Base-by-base conservation (phyloP, 2,888 invertebrate species). In the Eulithis testata region DNA sequence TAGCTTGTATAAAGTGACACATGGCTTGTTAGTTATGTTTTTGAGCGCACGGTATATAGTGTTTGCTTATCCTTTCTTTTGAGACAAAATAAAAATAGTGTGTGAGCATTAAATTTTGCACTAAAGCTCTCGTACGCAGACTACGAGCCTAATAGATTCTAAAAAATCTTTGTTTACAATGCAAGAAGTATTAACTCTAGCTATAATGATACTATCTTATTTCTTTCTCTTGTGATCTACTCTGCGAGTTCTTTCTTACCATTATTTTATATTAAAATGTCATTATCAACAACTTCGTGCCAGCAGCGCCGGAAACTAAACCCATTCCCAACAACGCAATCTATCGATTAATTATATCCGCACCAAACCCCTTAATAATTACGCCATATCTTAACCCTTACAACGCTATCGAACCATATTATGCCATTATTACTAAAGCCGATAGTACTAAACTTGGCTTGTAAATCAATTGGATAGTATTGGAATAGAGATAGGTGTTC, bases 401-500 rank as follows among this genome's bases (percentile, higher is more conserved):
- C 44, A 62, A 50, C 37, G 60, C 57, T 63, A 67, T 67, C 60
- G 53, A 60, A 53, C 53, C 60, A 56, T 66, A 63, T 60, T 57
- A 66, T 27, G 53, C 52, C 63, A 52, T 66, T 66, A 66, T 57
- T 63, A 60, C 44, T 56, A 63, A 65, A 61, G 50, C 66, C 12
- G 55, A 63, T 67, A 62, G 53, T 55, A 59, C 47, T 53, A 52
- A 67, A 67, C 63, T 67, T 67, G 37, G 45, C 63, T 57, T 60
- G 60, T 67, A 67, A 67, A 67, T 67, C 63, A 63, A 63, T 67
- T 53, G 60, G 45, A 63, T 67, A 57, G 47, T 56, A 60, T 60
- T 60, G 43, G 60, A 60, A 56, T 60, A 49, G 62, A 63, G 60
- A 57, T 60, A 58, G 54, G 51, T 58, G 62, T 65, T 64, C 56